phyloP scores from a whole-genome alignment of 2,888 invertebrate genomes.

The Drosophila borealis region DNA sequence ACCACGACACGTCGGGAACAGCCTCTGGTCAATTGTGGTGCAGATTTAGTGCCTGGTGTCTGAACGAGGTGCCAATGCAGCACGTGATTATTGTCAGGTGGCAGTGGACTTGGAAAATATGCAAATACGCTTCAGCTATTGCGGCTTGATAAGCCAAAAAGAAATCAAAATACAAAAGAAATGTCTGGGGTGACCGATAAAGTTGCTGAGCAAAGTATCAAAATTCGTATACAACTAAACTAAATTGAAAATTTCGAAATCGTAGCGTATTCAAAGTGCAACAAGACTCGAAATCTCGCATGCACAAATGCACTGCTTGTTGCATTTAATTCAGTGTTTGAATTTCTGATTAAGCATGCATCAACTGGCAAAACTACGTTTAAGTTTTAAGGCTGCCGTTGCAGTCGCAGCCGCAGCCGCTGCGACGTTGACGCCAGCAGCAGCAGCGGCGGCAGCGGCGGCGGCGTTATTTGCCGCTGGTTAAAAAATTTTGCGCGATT shows the following conservation, averaged over 20 bases:
- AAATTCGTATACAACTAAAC: neutral
- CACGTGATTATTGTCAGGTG: constrained; percentile 74
- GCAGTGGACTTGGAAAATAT: constrained; percentile 22
- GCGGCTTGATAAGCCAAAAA: neutral
- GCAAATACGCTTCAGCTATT: constrained; percentile 9
- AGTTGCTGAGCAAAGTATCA: neutral
- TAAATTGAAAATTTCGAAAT: neutral
- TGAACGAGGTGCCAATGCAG: constrained; percentile 54
- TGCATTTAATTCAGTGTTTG: constrained; percentile 53
- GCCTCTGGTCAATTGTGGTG: constrained; percentile 62
- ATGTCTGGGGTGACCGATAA: too few relatives aligned
- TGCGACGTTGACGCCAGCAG: neutral
- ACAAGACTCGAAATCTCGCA: constrained; percentile 6
- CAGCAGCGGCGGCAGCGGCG: constrained; percentile 15
- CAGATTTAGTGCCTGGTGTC: constrained; percentile 35
- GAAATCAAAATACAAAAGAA: neutral
- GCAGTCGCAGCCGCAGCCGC: constrained; percentile 15
- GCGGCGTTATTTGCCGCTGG: constrained; percentile 66
- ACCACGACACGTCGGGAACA: constrained; percentile 47
- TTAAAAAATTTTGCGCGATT: constrained; percentile 76
- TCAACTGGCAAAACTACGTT: constrained; percentile 51
- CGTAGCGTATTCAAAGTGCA: constrained; percentile 38
- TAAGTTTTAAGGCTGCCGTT: constrained; percentile 31
- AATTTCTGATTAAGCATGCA: constrained; percentile 65
- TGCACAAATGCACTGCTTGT: constrained; percentile 24